Evolutionary conservation across 2,797 vertebrate species (phyloP).

Genomic region (Chelonia mydas): DNA sequence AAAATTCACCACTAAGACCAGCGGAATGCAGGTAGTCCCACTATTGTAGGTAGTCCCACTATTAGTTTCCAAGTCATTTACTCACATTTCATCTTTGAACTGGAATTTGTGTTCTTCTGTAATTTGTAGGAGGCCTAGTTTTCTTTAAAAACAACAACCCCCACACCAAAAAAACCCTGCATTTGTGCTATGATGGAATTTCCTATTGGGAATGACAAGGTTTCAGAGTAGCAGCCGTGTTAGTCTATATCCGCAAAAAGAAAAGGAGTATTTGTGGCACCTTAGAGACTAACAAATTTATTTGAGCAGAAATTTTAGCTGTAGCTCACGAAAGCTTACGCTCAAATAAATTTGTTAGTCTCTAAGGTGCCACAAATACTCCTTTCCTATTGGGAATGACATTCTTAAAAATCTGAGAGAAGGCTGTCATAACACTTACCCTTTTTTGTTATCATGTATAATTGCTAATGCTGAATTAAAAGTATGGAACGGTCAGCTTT

Average conservation of each 20-base stretch:
- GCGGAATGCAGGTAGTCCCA: accelerated
- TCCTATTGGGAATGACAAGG: not conserved
- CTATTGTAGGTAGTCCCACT: accelerated
- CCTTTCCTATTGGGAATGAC: not conserved
- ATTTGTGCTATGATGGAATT: accelerated
- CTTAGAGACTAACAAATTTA: too few relatives aligned
- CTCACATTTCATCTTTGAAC: accelerated
- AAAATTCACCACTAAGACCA: not conserved
- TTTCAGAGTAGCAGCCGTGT: too few relatives aligned
- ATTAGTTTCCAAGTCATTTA: not conserved
- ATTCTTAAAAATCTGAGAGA: accelerated
- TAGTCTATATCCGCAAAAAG: too few relatives aligned
- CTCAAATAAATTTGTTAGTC: too few relatives aligned
- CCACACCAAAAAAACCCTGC: not conserved
- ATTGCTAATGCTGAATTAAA: not conserved
- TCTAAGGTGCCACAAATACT: too few relatives aligned
- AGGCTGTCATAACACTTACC: accelerated
- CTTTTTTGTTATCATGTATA: not conserved
- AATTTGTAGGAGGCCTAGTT: accelerated
- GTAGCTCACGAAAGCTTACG: too few relatives aligned
- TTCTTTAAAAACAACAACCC: not conserved
- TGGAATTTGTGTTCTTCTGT: not conserved
- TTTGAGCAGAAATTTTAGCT: too few relatives aligned
- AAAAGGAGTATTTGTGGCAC: too few relatives aligned
- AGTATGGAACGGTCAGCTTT: not conserved